Evolutionary conservation across 2,113 vertebrate species (phyloP).

Genomic region (Naja naja): DNA sequence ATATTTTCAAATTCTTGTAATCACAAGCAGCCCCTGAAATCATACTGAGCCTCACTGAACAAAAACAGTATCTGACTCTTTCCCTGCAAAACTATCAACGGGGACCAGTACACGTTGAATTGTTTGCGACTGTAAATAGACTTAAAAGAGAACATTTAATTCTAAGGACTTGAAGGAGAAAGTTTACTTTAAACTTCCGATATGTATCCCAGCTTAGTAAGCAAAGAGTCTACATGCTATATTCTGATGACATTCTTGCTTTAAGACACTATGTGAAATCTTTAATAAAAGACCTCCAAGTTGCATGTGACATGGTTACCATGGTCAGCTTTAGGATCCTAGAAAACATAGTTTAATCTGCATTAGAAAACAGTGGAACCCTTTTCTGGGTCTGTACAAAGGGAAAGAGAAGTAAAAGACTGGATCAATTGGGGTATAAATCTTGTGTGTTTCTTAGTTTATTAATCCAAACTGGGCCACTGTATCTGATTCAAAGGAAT

Average conservation of each 20-base stretch:
- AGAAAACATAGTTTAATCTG: not conserved
- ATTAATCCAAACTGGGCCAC: not conserved
- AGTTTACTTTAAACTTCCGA: not conserved
- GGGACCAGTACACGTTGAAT: slow-evolving; percentile 15
- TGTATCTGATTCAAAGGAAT: not conserved
- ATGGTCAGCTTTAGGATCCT: not conserved
- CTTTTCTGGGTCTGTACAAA: not conserved
- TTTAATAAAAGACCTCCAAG: not conserved
- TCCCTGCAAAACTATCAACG: slow-evolving; percentile 22
- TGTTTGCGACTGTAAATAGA: slow-evolving; percentile 31
- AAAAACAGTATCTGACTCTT: slow-evolving; percentile 33
- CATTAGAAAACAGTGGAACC: not conserved
- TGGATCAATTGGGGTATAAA: not conserved
- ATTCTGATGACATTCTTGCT: not conserved
- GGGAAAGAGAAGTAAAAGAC: not conserved
- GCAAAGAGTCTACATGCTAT: not conserved
- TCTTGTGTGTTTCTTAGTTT: not conserved
- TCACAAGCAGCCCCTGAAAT: slow-evolving; percentile 5
- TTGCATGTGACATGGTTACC: not conserved
- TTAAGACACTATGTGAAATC: not conserved
- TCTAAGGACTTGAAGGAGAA: not conserved
- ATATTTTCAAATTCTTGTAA: slow-evolving; percentile 15
- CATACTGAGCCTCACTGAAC: slow-evolving; percentile 6
- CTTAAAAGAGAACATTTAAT: slow-evolving; percentile 23
- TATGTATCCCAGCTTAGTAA: not conserved